Conservation (phyloP, 2,797 vertebrate genomes). For the Sardinella longiceps region DNA sequence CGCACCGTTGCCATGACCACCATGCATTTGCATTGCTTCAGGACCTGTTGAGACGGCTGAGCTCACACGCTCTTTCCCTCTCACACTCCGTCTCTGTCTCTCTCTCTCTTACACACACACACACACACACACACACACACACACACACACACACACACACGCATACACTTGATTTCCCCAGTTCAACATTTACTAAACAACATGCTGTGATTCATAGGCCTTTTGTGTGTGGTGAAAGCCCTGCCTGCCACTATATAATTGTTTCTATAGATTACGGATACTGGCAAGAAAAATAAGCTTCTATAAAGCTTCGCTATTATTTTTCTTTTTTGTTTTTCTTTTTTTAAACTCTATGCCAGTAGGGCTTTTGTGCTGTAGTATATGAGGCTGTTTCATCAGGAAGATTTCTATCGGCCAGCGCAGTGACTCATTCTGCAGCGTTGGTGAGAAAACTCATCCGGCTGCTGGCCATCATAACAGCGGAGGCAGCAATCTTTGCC, state of each 20-base stretch:
- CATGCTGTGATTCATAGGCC: neutral
- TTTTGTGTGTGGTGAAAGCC: neutral
- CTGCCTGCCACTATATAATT: neutral
- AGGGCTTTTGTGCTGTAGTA: neutral
- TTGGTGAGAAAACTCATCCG: neutral
- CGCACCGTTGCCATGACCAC: neutral
- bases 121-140: slow-evolving; percentile 1
- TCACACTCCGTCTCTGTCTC: neutral
- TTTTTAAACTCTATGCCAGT: neutral
- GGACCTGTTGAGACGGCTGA: slow-evolving; percentile 5
- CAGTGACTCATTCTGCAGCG: neutral
- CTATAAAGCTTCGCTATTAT: neutral
- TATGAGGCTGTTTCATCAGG: neutral
- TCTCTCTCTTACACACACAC: neutral
- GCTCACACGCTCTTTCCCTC: neutral
- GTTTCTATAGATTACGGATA: neutral
- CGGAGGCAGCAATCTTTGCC: neutral
- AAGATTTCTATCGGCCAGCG: neutral
- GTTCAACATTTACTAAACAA: neutral
- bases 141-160: slow-evolving; percentile 7
- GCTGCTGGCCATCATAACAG: neutral
- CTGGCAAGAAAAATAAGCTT: neutral
- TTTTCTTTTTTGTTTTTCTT: neutral
- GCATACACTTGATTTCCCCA: neutral
- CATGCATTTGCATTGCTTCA: slow-evolving; percentile 2